phyloP scores from a whole-genome alignment of 2,113 vertebrate species.

The Halcyon senegalensis region DNA sequence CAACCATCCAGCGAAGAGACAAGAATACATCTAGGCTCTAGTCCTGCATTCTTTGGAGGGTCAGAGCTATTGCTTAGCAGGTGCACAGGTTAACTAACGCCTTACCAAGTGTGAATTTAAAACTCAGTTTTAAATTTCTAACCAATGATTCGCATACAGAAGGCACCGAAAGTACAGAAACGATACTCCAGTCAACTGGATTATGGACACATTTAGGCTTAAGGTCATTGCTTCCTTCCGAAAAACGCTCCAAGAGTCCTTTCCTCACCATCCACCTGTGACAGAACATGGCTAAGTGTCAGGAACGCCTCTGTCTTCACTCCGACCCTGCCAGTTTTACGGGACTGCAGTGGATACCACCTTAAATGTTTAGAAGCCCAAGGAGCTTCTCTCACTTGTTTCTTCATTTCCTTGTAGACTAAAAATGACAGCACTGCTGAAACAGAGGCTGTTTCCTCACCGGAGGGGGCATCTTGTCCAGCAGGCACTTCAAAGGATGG shows the following conservation, averaged over 20 bases:
- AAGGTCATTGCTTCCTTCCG: background rate
- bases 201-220: background rate
- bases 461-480: background rate
- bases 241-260: background rate
- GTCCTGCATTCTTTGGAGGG: background rate
- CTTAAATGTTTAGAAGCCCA: background rate
- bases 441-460: background rate
- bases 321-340: background rate
- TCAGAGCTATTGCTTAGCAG: background rate
- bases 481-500: background rate
- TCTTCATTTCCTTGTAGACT: conserved; percentile 38
- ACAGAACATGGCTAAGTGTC: background rate
- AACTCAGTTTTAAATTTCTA: background rate
- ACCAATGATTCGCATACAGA: background rate
- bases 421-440: background rate
- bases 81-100: background rate
- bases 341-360: background rate
- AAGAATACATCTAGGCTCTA: background rate
- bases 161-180: background rate
- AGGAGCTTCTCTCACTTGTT: background rate
- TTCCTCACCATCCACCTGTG: background rate
- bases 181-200: background rate
- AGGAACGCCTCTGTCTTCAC: background rate
- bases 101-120: background rate
- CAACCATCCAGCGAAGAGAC: background rate